A percentile compares a stretch with the other conserved stretches of the same genome.
These are phyloP conservation scores for Hydra vulgaris DNA, from an alignment of 30 jellyfish, hydroid and myxozoan species.

Conservation along the genomic window DNA sequence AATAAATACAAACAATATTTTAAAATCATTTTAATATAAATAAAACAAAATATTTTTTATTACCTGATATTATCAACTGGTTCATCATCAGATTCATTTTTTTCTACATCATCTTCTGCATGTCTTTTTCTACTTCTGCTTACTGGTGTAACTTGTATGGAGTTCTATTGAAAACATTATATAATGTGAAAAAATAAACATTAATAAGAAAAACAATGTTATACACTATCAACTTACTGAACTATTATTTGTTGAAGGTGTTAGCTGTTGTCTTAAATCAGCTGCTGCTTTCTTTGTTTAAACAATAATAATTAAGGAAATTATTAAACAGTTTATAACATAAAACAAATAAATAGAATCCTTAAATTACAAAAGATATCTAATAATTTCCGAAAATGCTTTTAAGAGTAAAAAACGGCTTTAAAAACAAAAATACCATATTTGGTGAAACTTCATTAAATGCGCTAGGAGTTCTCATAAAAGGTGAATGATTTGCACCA, in stretches of 20 bases:
- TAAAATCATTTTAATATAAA: no score
- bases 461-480: not conserved
- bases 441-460: constrained; percentile 8
- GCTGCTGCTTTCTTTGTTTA: constrained; percentile 50
- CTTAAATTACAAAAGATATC: not conserved
- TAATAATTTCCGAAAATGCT: not conserved
- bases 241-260: not conserved
- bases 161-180: not conserved
- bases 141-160: not conserved
- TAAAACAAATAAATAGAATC: no score
- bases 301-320: no score
- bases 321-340: not conserved
- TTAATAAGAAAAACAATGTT: not conserved
- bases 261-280: constrained; percentile 42
- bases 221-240: not conserved
- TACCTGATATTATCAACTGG: constrained; percentile 83
- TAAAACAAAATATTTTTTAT: no score
- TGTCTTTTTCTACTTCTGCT: constrained; percentile 9
- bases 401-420: not conserved
- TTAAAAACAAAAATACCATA: not conserved
- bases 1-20: no score
- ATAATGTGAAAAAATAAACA: not conserved
- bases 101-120: constrained; percentile 25
- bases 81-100: constrained; percentile 52
- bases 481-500: constrained; percentile 15